phyloP scores from a whole-genome alignment of 1,140 invertebrate species.

The Microplitis mediator region DNA sequence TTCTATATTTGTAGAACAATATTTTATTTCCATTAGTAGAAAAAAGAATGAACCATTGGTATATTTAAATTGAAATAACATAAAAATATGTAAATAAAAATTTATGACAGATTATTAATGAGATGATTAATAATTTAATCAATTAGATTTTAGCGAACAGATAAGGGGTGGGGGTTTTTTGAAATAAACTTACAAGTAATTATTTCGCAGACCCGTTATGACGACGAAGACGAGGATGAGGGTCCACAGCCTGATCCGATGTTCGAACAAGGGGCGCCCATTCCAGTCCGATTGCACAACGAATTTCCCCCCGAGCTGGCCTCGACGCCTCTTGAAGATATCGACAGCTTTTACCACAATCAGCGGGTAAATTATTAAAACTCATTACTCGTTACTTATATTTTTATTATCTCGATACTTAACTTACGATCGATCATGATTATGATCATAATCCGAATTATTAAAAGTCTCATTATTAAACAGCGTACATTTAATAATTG shows the following conservation, averaged over 20 bases:
- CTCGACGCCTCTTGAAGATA: conserved; percentile 93
- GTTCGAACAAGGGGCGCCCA: conserved; percentile 88
- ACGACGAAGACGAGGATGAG: conserved; percentile 95
- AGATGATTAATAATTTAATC: not conserved
- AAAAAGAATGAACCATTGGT: not conserved
- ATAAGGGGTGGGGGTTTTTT: too few species aligned
- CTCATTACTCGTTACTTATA: not conserved
- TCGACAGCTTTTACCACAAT: conserved; percentile 91
- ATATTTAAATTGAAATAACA: not conserved
- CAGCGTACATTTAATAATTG: too few species aligned
- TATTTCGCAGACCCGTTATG: conserved; percentile 81
- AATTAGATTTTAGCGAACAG: too few species aligned
- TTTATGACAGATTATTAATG: conserved; percentile 10
- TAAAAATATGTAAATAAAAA: conserved; percentile 21
- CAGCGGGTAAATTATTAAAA: conserved; percentile 73
- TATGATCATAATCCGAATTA: too few species aligned
- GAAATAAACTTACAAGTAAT: conserved; percentile 7
- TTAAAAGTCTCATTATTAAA: too few species aligned
- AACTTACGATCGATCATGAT: not conserved
- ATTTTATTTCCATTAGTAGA: not conserved
- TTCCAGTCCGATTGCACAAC: conserved; percentile 87
- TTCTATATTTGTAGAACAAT: not conserved
- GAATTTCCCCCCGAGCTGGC: conserved; percentile 89
- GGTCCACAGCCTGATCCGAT: conserved; percentile 91
- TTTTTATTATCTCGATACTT: not conserved